Conservation (phyloP, 2,113 vertebrate genomes). For the Daphoenositta chrysoptera region DNA sequence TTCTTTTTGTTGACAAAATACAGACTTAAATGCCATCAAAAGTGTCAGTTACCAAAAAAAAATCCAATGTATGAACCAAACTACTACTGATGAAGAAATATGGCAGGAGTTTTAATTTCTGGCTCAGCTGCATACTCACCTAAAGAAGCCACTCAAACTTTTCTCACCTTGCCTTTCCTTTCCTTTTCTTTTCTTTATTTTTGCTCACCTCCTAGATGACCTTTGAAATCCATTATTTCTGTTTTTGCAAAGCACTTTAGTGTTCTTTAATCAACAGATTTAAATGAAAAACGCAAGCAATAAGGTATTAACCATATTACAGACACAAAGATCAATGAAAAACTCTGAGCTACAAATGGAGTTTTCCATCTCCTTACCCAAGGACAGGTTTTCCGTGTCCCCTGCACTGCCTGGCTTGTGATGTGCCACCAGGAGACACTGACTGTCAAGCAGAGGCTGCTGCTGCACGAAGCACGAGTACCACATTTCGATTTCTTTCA, state of each 20-base stretch:
- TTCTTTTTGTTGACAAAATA: background rate
- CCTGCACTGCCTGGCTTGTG: conserved; percentile 84
- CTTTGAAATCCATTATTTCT: background rate
- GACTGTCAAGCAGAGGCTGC: conserved; percentile 81
- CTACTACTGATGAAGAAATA: background rate
- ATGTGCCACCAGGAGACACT: conserved; percentile 92
- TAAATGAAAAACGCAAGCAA: background rate
- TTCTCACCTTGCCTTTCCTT: background rate
- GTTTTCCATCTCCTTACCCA: conserved; percentile 77
- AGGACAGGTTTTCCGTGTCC: conserved; percentile 65
- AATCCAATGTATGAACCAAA: background rate
- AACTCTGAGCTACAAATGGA: background rate
- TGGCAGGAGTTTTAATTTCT: background rate
- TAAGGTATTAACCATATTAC: background rate
- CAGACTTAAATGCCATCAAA: background rate
- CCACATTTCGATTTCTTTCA: conserved; percentile 90
- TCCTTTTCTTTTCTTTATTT: background rate
- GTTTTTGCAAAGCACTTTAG: background rate
- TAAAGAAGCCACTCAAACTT: background rate
- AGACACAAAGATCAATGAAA: background rate
- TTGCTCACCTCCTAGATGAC: background rate
- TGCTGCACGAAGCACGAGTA: conserved; percentile 86
- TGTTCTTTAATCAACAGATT: background rate
- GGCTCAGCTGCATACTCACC: background rate
- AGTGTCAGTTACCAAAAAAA: background rate